A percentile compares a stretch with the other conserved stretches of the same genome.
Conservation (phyloP, 2,888 invertebrate species). For the Mechanitis messenoides region DNA sequence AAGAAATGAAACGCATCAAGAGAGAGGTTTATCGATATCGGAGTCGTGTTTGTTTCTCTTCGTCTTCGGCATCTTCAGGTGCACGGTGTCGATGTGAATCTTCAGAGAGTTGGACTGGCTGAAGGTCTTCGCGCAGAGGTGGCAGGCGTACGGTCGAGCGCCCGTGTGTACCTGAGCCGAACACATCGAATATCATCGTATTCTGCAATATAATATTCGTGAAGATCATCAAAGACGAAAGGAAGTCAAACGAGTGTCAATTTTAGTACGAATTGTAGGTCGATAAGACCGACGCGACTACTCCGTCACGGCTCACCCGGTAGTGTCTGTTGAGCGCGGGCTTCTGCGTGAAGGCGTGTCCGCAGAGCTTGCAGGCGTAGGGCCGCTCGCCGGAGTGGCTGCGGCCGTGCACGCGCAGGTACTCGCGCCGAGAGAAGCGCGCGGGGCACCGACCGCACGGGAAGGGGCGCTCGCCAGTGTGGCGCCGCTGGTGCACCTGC, state of each 20-base stretch:
- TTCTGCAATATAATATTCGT: no score
- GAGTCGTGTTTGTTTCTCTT: conserved; percentile 26
- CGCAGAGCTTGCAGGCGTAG: conserved; percentile 54
- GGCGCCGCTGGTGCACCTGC: conserved; percentile 56
- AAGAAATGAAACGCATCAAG: no score
- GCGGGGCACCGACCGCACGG: conserved; percentile 43
- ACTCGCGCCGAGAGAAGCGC: conserved; percentile 48
- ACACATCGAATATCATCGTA: not conserved
- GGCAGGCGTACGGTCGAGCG: conserved; percentile 56
- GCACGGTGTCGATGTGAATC: conserved; percentile 51
- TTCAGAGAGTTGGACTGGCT: conserved; percentile 62
- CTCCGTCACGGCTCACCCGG: conserved; percentile 46
- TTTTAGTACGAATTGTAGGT: no score
- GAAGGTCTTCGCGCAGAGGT: conserved; percentile 54
- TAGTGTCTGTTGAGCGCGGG: conserved; percentile 70
- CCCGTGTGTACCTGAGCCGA: conserved; percentile 57
- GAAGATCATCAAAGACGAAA: no score
- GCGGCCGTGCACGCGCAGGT: conserved; percentile 46
- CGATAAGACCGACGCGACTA: not conserved
- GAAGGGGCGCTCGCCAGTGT: conserved; percentile 59
- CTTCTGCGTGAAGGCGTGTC: conserved; percentile 59
- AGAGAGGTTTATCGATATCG: not conserved
- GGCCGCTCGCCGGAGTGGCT: conserved; percentile 60
- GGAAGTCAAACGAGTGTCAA: no score
- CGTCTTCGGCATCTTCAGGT: conserved; percentile 46